Evolutionary conservation across 2,888 invertebrate species (phyloP).

Genomic region (Notodonta ziczac): DNA sequence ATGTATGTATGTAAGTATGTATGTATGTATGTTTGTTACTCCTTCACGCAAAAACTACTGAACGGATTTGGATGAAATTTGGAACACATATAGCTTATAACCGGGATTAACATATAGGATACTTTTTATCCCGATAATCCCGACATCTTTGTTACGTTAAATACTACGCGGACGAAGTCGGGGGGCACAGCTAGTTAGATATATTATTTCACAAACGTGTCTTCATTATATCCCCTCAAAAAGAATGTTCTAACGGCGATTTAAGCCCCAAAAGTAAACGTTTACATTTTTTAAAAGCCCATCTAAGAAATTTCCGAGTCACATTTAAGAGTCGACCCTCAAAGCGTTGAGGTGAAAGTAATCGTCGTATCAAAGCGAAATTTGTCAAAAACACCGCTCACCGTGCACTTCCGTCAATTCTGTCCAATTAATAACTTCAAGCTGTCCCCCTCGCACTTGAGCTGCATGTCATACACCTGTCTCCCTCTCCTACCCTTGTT

Average conservation of each 20-base stretch:
- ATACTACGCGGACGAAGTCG: no score
- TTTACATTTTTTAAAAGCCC: conserved; percentile 47
- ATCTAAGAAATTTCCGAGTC: conserved; percentile 56
- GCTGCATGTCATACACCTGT: conserved; percentile 39
- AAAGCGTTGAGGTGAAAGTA: conserved; percentile 80
- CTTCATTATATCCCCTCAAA: not conserved
- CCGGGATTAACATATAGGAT: no score
- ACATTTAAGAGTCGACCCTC: conserved; percentile 63
- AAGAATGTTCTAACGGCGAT: not conserved
- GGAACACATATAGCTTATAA: no score
- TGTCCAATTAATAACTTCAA: conserved; percentile 80
- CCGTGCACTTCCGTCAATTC: conserved; percentile 82
- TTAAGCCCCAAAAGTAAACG: conserved; percentile 27
- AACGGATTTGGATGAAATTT: no score
- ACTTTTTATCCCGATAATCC: no score
- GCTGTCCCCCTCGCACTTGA: conserved; percentile 49
- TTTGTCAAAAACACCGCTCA: conserved; percentile 83
- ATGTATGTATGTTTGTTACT: no score
- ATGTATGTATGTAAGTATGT: no score
- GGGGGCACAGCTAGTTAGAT: no score
- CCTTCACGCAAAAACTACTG: no score
- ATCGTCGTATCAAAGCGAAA: conserved; percentile 83
- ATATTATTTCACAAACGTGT: not conserved
- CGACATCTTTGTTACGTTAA: no score
- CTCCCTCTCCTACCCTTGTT: conserved; percentile 75